Evolutionary conservation across 30 jellyfish, hydroid and myxozoan genomes (phyloP).

Genomic region (Nemopilema nomurai): DNA sequence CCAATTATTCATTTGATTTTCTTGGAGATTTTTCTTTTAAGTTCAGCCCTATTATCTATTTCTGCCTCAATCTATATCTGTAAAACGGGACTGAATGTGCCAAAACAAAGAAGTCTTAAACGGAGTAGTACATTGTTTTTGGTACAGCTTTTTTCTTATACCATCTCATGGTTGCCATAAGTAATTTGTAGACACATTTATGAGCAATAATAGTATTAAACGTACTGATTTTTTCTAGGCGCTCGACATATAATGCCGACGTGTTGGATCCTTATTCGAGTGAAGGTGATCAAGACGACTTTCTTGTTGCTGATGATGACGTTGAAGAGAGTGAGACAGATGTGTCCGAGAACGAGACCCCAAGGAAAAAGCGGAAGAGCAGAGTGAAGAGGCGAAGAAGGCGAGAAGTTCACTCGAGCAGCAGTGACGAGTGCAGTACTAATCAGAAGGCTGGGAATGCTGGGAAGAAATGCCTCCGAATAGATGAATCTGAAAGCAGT

Average conservation of each 20-base stretch:
- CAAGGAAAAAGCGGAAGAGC: neutral
- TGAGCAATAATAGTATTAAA: too few relatives aligned
- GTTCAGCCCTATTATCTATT: too few relatives aligned
- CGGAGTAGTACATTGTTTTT: too few relatives aligned
- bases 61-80: too few relatives aligned
- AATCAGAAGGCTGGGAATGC: neutral
- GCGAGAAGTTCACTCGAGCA: conserved; percentile 1
- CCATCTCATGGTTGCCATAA: too few relatives aligned
- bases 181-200: too few relatives aligned
- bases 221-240: conserved; percentile 6
- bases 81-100: too few relatives aligned
- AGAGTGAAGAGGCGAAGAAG: conserved; percentile 3
- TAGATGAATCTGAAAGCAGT: conserved; percentile 19
- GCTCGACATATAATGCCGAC: conserved; percentile 45
- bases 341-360: conserved; percentile 14
- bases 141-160: too few relatives aligned
- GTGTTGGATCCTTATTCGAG: conserved; percentile 29
- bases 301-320: conserved; percentile 40
- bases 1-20: too few relatives aligned
- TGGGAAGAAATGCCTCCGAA: neutral
- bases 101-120: too few relatives aligned
- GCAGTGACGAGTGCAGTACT: neutral
- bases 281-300: conserved; percentile 42
- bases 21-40: too few relatives aligned
- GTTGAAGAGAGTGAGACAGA: conserved; percentile 33